phyloP scores from a whole-genome alignment of 1,140 invertebrate genomes.

The Polypedilum vanderplanki region DNA sequence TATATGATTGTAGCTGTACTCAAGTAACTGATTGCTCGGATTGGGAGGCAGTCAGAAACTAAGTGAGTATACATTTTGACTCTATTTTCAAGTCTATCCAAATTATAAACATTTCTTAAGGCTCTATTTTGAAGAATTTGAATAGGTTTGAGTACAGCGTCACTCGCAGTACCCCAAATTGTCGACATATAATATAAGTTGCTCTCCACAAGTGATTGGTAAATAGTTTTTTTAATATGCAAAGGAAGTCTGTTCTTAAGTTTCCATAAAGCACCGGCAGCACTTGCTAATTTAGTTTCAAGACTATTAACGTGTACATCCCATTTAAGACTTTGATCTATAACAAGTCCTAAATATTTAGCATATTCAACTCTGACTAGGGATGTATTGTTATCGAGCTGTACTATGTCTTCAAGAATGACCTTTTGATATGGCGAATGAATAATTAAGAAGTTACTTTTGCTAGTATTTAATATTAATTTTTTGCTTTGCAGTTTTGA shows the following conservation, averaged over 20 bases:
- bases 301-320: background rate
- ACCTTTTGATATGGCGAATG: background rate
- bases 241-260: background rate
- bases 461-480: background rate
- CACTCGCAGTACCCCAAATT: background rate
- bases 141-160: background rate
- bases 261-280: background rate
- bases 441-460: background rate
- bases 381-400: no score
- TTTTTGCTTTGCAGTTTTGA: background rate
- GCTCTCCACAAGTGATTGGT: background rate
- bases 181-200: background rate
- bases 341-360: background rate
- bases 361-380: background rate
- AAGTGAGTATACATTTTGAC: background rate
- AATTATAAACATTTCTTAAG: background rate
- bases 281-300: background rate
- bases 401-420: background rate
- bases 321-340: background rate
- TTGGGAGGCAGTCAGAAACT: background rate
- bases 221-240: background rate
- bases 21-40: background rate
- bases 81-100: background rate
- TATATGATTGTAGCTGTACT: no score
- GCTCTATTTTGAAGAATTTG: background rate